Conservation (phyloP, 2,113 vertebrate genomes). For the Plestiodon gilberti region DNA sequence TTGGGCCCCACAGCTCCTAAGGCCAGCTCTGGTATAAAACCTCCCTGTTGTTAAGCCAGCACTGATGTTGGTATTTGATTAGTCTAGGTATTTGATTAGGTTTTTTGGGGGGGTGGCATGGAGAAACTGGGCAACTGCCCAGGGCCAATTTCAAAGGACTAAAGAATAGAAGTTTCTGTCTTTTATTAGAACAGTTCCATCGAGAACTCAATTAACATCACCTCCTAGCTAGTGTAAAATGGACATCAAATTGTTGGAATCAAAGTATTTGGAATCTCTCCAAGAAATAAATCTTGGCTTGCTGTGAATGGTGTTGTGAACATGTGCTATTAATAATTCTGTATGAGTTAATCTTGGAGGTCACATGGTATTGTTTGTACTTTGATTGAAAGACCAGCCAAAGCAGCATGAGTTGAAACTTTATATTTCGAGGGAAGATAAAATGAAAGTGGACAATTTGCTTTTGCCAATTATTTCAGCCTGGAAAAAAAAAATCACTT, state of each 20-base stretch:
- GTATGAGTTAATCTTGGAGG: constrained; percentile 16
- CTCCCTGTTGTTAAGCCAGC: not conserved
- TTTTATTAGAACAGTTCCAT: not conserved
- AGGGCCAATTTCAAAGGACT: not conserved
- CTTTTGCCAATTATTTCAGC: constrained; percentile 30
- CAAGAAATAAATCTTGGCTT: constrained; percentile 32
- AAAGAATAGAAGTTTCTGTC: not conserved
- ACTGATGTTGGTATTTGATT: not conserved
- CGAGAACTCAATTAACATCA: not conserved
- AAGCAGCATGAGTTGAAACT: constrained; percentile 53
- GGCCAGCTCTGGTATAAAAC: not conserved
- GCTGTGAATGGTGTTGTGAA: constrained; percentile 17
- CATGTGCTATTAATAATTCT: constrained; percentile 51
- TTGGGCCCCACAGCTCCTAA: too few relatives aligned
- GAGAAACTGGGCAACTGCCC: not conserved
- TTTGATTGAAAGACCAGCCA: constrained; percentile 50
- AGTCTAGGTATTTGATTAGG: too few relatives aligned
- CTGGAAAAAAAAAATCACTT: constrained; percentile 8
- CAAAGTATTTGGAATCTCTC: not conserved
- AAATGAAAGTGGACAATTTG: constrained; percentile 34
- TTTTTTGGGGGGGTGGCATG: too few relatives aligned
- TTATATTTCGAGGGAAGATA: constrained; percentile 15
- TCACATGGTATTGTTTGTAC: constrained; percentile 26
- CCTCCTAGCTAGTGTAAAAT: rapidly evolving
- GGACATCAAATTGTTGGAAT: not conserved